These are phyloP conservation scores for Callimorpha dominula DNA, from an alignment of 2,888 invertebrate species.

Conservation along the genomic window DNA sequence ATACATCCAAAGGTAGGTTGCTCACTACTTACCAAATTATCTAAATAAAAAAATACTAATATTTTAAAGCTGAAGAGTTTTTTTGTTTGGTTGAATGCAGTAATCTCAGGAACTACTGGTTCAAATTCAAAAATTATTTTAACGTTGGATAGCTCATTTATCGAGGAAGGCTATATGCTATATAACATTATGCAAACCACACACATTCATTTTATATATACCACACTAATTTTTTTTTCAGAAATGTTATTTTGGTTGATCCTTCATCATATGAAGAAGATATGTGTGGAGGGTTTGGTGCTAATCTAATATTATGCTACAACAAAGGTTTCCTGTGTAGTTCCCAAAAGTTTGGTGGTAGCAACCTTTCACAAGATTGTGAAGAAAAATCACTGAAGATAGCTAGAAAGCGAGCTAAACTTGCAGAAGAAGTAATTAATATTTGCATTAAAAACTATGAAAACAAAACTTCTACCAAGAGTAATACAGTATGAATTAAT, in stretches of 20 bases:
- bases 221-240: conserved; percentile 64
- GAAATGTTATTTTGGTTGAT: conserved; percentile 90
- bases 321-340: conserved; percentile 89
- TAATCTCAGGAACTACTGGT: no score
- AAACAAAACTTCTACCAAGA: conserved; percentile 41
- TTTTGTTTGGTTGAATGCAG: no score
- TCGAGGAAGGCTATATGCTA: no score
- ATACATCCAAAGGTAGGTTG: conserved; percentile 79
- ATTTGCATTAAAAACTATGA: conserved; percentile 69
- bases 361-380: conserved; percentile 86
- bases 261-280: conserved; percentile 94
- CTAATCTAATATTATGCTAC: conserved; percentile 89
- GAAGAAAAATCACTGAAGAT: conserved; percentile 87
- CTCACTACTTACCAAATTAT: background rate
- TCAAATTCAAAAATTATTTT: no score
- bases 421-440: conserved; percentile 78
- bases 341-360: conserved; percentile 92
- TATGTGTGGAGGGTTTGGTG: conserved; percentile 88
- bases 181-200: no score
- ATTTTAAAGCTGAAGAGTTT: no score
- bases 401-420: conserved; percentile 86
- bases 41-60: background rate
- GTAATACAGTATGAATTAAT: conserved; percentile 2
- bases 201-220: background rate
- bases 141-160: no score